Base-by-base conservation (phyloP, 2,888 invertebrate genomes). In the Abrostola triplasia region DNA sequence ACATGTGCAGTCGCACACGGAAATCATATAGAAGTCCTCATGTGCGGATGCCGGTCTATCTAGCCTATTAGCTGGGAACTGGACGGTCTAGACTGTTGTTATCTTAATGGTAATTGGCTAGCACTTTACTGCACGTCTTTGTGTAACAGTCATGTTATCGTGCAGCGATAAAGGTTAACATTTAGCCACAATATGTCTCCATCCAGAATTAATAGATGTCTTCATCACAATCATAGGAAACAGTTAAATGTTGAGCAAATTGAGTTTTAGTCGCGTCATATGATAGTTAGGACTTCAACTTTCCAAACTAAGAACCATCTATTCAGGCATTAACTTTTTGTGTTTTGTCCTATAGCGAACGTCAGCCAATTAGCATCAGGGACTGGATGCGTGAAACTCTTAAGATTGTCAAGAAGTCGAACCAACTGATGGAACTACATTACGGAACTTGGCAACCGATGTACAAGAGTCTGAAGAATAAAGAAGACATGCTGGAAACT, bases 371-470 rank as follows among this genome's bases (percentile, higher is more conserved):
- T 42, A 40, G 65, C 79, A 81, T 0, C 83, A 95, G 95, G 66
- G 92, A 94, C 47, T 94, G 91, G 86, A 91, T 93, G 50, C 86
- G 92, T 5, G 95, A 95, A 79, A 90, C 95, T 0, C 89, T 91
- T 62, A 92, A 93, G 75, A 92, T 94, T 68, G 85, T 95, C 11
- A 92, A 92, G 67, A 94, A 94, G 62, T 95, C 95, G 0, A 86
- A 93, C 0, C 92, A 95, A 58, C 88, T 96, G 64, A 90, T 95
- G 83, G 92, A 94, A 41, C 84, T 95, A 6, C 94, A 95, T 80
- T 95, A 95, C 74, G 96, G 95, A 0, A 81, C 90, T 0, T 95
- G 95, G 95, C 94, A 93, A 74, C 86, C 88, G 0, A 79, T 90
- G 36, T 93, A 92, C 52, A 85, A 84, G 54, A 88, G 93, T 48